These are phyloP conservation scores for Cherax destructor DNA, from an alignment of 1,140 invertebrate genomes.

Conservation along the genomic window DNA sequence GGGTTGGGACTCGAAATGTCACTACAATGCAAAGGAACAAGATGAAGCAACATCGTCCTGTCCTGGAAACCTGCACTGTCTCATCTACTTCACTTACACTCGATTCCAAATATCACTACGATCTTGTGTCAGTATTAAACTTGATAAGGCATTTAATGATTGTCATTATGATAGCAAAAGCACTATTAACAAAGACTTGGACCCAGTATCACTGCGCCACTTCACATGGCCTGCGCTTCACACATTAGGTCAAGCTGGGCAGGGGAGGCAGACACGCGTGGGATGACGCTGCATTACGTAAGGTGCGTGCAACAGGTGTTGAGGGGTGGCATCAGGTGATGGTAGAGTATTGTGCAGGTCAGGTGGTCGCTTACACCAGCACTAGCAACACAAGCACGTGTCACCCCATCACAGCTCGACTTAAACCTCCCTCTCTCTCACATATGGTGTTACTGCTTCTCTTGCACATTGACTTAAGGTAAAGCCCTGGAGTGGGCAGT, in stretches of 20 bases:
- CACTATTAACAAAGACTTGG: too few species aligned
- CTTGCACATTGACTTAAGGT: too few species aligned
- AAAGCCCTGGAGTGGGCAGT: too few species aligned
- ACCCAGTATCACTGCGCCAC: too few species aligned
- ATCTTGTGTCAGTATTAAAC: background rate
- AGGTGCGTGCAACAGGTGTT: background rate
- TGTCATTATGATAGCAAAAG: background rate
- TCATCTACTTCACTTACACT: background rate
- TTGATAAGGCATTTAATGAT: background rate
- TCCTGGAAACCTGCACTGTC: background rate
- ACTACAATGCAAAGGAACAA: too few species aligned
- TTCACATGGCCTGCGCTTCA: too few species aligned
- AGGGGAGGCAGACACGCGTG: too few species aligned
- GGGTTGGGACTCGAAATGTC: too few species aligned
- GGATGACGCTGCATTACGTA: background rate
- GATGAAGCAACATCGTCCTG: too few species aligned
- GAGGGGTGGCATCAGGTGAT: background rate
- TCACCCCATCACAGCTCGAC: background rate
- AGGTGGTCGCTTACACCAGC: background rate
- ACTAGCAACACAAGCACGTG: background rate
- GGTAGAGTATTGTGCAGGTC: background rate
- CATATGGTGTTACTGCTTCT: background rate
- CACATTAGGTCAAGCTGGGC: too few species aligned
- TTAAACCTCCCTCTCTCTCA: background rate
- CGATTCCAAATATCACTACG: background rate